Percentiles rank a stretch among this genome's conserved stretches.
Evolutionary conservation across 2,113 vertebrate species (phyloP).

Genomic region (Deroptyus accipitrinus): DNA sequence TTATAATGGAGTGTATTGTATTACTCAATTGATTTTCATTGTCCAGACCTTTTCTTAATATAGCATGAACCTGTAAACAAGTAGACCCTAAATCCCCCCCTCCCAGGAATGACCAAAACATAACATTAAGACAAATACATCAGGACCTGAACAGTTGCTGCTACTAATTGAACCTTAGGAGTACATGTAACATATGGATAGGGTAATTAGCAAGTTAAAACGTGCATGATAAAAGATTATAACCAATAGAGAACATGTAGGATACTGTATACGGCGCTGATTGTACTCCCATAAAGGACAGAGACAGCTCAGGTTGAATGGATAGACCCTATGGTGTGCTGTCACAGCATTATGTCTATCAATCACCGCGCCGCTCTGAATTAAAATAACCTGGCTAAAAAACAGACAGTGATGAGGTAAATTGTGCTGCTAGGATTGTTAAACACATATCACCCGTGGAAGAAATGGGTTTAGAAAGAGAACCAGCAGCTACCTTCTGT

Average conservation of each 20-base stretch:
- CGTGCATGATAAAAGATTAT: background rate
- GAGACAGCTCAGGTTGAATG: fast-evolving
- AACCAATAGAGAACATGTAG: background rate
- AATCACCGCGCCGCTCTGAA: background rate
- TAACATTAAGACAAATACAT: background rate
- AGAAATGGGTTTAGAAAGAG: background rate
- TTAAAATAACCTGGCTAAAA: background rate
- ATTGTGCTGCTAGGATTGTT: background rate
- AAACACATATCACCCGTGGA: background rate
- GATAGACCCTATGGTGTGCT: background rate
- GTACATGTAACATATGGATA: background rate
- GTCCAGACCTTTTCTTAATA: background rate
- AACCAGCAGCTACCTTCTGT: background rate
- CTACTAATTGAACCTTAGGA: background rate
- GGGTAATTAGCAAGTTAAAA: background rate
- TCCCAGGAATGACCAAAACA: background rate
- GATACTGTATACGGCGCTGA: background rate
- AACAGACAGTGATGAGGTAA: background rate
- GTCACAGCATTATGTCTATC: background rate
- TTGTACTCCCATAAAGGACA: background rate
- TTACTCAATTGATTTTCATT: background rate
- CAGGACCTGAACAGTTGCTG: background rate
- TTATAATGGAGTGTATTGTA: background rate
- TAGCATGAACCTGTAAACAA: background rate
- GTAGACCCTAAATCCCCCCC: background rate